A percentile compares a stretch with the other conserved stretches of the same genome.
Evolutionary conservation across 2,113 vertebrate genomes (phyloP).

Genomic region (Oreotrochilus melanogaster): DNA sequence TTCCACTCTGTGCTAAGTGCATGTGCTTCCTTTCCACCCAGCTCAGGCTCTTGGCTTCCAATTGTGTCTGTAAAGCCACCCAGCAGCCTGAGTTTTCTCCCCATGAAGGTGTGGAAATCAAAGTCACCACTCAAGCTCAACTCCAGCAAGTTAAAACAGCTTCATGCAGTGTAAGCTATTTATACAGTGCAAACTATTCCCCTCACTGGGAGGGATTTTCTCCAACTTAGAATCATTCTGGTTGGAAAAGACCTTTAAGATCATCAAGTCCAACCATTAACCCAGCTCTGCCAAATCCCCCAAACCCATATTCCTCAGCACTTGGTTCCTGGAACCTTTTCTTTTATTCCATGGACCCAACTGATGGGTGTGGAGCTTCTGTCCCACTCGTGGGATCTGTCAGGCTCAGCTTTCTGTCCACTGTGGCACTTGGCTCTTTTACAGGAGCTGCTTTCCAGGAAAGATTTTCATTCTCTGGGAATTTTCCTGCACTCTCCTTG

Average conservation of each 20-base stretch:
- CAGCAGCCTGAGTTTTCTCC: neutral
- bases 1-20: neutral
- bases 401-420: neutral
- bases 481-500: neutral
- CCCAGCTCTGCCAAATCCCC: too few species aligned
- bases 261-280: too few species aligned
- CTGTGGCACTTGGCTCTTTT: neutral
- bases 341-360: neutral
- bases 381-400: neutral
- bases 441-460: neutral
- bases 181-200: neutral
- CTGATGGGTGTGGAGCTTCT: neutral
- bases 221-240: neutral
- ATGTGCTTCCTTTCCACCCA: neutral
- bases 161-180: neutral
- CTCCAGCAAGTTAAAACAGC: neutral
- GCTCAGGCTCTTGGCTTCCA: neutral
- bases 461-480: neutral
- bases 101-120: neutral
- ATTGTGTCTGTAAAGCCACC: neutral
- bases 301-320: too few species aligned
- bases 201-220: neutral
- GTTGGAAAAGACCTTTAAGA: too few species aligned
- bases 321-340: neutral
- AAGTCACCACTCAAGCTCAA: neutral